These are phyloP conservation scores for Fissipunctia ypsillon DNA, from an alignment of 2,888 invertebrate genomes.

Conservation along the genomic window DNA sequence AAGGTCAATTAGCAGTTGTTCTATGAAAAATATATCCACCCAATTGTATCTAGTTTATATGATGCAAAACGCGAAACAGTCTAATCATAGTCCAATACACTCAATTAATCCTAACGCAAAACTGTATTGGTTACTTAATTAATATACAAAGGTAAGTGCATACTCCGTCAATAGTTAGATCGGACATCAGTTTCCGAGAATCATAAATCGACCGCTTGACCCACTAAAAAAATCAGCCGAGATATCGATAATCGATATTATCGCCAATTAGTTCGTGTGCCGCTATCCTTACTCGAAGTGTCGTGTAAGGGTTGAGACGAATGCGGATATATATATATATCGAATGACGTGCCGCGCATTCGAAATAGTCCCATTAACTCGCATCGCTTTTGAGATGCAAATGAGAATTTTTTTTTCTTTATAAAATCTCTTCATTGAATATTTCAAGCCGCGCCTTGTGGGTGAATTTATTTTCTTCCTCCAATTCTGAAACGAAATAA, in stretches of 20 bases:
- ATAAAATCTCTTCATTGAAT: slow-evolving; percentile 88
- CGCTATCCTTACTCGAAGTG: slow-evolving; percentile 73
- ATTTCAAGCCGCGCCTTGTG: slow-evolving; percentile 83
- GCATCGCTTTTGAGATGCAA: slow-evolving; percentile 89
- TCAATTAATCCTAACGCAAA: neutral
- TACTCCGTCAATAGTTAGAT: slow-evolving; percentile 24
- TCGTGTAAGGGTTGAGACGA: slow-evolving; percentile 85
- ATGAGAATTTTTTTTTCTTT: slow-evolving; percentile 86
- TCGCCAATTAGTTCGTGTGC: slow-evolving; percentile 62
- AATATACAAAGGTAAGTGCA: slow-evolving; percentile 1
- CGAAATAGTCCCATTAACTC: slow-evolving; percentile 86
- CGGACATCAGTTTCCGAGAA: slow-evolving; percentile 35
- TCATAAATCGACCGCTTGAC: slow-evolving; percentile 46
- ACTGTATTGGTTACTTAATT: neutral
- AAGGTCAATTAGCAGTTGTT: neutral
- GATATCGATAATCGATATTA: slow-evolving; percentile 60
- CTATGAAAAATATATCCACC: neutral
- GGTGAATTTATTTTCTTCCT: slow-evolving; percentile 83
- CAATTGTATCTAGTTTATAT: neutral
- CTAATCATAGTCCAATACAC: neutral
- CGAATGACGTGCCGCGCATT: slow-evolving; percentile 86
- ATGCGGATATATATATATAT: slow-evolving; percentile 68
- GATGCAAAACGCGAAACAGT: neutral
- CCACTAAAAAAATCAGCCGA: slow-evolving; percentile 45
- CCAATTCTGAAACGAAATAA: slow-evolving; percentile 75